Percentiles rank a stretch among this genome's conserved stretches.
These are phyloP conservation scores for Hemibagrus guttatus DNA, from an alignment of 2,797 vertebrate species.

Conservation along the genomic window DNA sequence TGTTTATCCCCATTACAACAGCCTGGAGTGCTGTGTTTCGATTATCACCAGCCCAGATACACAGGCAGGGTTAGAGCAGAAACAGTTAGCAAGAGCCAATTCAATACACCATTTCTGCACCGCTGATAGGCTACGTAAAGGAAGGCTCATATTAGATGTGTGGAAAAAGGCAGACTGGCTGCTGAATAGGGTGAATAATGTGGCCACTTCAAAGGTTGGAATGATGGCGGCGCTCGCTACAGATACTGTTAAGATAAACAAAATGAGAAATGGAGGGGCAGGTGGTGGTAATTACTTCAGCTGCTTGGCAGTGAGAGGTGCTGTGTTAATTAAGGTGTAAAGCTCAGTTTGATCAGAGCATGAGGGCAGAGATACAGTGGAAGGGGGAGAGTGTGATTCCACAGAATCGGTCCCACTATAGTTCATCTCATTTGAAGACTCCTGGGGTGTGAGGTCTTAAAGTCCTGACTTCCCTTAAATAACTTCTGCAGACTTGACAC, in stretches of 20 bases:
- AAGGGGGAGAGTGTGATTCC: conserved; percentile 37
- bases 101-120: conserved; percentile 60
- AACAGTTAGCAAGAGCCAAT: conserved; percentile 62
- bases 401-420: conserved; percentile 9
- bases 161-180: conserved; percentile 55
- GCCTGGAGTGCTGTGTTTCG: conserved; percentile 50
- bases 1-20: conserved; percentile 56
- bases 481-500: conserved; percentile 60
- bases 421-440: conserved; percentile 61
- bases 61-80: conserved; percentile 60
- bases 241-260: conserved; percentile 68
- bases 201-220: conserved; percentile 43
- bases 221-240: conserved; percentile 39
- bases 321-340: conserved; percentile 72
- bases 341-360: conserved; percentile 59
- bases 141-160: conserved; percentile 59
- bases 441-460: conserved; percentile 54
- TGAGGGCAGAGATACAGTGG: conserved; percentile 36
- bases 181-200: conserved; percentile 43
- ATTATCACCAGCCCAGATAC: conserved; percentile 62
- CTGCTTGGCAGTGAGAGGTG: conserved; percentile 64
- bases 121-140: conserved; percentile 57
- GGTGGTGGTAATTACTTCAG: conserved; percentile 69
- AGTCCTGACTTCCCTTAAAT: conserved; percentile 32
- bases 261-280: conserved; percentile 65